phyloP scores from a whole-genome alignment of 2,888 invertebrate species.

The Tuta absoluta region DNA sequence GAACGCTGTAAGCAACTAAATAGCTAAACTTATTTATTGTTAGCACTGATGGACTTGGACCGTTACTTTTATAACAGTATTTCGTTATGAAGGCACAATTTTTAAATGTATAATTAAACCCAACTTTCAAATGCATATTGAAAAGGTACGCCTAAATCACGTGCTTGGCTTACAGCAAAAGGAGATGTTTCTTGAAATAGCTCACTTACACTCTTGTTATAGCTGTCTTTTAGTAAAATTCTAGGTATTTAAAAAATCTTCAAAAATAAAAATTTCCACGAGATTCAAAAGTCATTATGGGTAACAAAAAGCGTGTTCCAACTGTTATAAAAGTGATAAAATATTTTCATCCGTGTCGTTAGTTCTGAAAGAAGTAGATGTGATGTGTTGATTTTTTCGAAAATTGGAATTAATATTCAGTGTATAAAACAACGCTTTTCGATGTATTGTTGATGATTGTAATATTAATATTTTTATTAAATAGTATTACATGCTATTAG shows the following conservation, averaged over 20 bases:
- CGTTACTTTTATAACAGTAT: constrained; percentile 1
- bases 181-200: too few relatives aligned
- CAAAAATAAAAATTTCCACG: neutral
- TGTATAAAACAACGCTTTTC: constrained; percentile 20
- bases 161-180: too few relatives aligned
- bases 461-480: constrained; percentile 20
- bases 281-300: neutral
- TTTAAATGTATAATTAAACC: too few relatives aligned
- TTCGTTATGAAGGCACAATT: neutral
- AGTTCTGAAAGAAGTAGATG: neutral
- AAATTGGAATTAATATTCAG: neutral
- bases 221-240: too few relatives aligned
- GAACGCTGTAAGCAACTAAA: constrained; percentile 58
- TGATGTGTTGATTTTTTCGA: constrained; percentile 7
- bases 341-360: neutral
- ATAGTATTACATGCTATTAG: constrained; percentile 12
- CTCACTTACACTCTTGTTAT: too few relatives aligned
- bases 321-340: neutral
- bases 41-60: constrained; percentile 39
- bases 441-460: constrained; percentile 23
- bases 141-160: too few relatives aligned
- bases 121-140: too few relatives aligned
- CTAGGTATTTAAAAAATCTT: too few relatives aligned
- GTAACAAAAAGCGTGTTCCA: constrained; percentile 9
- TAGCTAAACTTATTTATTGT: constrained; percentile 69